Evolutionary conservation across 2,113 vertebrate species (phyloP).

Genomic region (Dinomys branickii): DNA sequence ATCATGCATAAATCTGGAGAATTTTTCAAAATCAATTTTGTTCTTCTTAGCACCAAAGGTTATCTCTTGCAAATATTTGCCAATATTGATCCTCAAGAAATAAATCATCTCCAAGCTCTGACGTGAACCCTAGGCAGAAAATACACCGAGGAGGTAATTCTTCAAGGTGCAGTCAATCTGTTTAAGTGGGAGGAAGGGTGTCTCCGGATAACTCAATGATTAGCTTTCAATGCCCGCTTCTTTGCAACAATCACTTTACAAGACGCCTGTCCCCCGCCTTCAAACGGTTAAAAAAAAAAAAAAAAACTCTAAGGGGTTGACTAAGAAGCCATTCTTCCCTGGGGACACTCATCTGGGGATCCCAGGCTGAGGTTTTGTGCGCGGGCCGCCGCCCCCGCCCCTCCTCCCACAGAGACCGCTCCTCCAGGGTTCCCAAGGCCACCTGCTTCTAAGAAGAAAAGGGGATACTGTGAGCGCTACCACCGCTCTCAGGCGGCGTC

Average conservation of each 20-base stretch:
- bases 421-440: conserved; percentile 62
- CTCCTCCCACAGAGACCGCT: conserved; percentile 63
- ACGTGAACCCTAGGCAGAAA: conserved; percentile 15
- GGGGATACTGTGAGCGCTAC: neutral
- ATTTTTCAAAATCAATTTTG: conserved; percentile 44
- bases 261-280: conserved; percentile 63
- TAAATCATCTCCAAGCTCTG: conserved; percentile 49
- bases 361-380: conserved; percentile 64
- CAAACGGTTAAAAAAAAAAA: conserved; percentile 26
- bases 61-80: conserved; percentile 52
- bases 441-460: conserved; percentile 71
- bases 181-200: conserved; percentile 29
- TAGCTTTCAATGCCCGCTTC: conserved; percentile 52
- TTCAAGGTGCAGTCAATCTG: conserved; percentile 43
- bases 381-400: conserved; percentile 53
- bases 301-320: conserved; percentile 23
- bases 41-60: conserved; percentile 36
- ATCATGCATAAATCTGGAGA: conserved; percentile 7
- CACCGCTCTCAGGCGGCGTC: neutral
- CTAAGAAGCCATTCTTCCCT: conserved; percentile 74
- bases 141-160: neutral
- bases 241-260: conserved; percentile 55
- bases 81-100: conserved; percentile 28
- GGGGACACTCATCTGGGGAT: conserved; percentile 66
- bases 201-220: conserved; percentile 44